A percentile compares a stretch with the other conserved stretches of the same genome.
phyloP scores from a whole-genome alignment of 2,888 invertebrate genomes.

The Ceraclea dissimilis region DNA sequence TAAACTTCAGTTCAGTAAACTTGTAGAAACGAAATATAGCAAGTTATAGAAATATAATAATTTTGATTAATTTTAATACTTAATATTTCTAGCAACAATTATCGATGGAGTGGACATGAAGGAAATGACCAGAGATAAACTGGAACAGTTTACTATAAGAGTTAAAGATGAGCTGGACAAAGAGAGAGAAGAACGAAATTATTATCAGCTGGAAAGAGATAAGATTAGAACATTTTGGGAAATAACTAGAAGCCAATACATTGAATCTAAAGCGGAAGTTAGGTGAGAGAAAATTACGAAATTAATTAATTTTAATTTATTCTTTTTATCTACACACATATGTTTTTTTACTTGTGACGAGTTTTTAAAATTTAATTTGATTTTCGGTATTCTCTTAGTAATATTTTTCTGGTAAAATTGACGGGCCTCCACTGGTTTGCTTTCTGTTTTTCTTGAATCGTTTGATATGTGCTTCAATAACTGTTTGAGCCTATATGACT shows the following conservation, averaged over 20 bases:
- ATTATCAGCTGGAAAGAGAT: constrained; percentile 90
- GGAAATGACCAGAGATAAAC: constrained; percentile 86
- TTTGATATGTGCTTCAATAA: too few species aligned
- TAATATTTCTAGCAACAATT: constrained; percentile 32
- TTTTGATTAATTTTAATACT: background rate
- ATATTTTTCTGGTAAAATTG: too few species aligned
- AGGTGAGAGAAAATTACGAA: constrained; percentile 34
- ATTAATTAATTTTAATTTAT: background rate
- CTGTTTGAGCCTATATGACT: too few species aligned
- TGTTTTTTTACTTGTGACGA: too few species aligned
- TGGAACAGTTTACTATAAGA: constrained; percentile 79
- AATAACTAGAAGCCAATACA: constrained; percentile 82
- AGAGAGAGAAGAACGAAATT: constrained; percentile 92
- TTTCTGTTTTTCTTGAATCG: too few species aligned
- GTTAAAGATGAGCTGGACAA: constrained; percentile 87
- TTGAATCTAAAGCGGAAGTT: constrained; percentile 55
- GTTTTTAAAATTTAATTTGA: too few species aligned
- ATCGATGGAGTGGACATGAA: constrained; percentile 90
- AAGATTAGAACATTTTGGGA: constrained; percentile 95
- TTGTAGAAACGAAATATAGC: too few species aligned
- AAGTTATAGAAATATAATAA: too few species aligned
- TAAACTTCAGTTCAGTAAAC: too few species aligned
- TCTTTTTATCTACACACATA: too few species aligned
- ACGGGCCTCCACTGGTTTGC: too few species aligned
- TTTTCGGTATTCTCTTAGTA: too few species aligned